Base-by-base conservation (phyloP, 1,140 invertebrate genomes). In the Mizuhopecten yessoensis region DNA sequence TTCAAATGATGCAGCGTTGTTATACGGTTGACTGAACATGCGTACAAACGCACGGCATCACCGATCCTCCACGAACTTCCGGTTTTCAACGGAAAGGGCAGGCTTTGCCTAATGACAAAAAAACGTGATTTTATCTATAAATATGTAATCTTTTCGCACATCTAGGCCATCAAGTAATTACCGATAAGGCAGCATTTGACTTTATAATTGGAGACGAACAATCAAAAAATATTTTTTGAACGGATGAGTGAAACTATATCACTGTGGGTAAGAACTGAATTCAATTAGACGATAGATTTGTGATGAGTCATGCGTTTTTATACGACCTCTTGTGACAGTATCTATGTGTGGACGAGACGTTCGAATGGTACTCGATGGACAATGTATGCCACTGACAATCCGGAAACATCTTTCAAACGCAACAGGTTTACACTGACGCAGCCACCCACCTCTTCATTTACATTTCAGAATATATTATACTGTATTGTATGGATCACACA, bases 161-260 rank as follows among this genome's bases (percentile, higher is more conserved):
- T 75, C 57, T n/a, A n/a, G 2, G 57, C 29, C 57, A 29, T 75
- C n/a, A 75, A 75, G n/a, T 75, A 75, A 75, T 75, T 75, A 75
- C 17, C n/a, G 57, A 75, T 75, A 75, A 29, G 57, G 36, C 29
- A n/a, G 5, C 23, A 29, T 75, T 75, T 75, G 57, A 29, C 57
- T 75, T 29, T 75, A 75, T 75, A 29, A 75, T 75, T 17, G 57
- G 2, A 17, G 57, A 3, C 11, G 29, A 9, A n/a, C n/a, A n/a
- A 75, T 29, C 57, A 29, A 75, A 75, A 49, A 75, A 29, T 75
- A 75, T 75, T 75, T 75, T 29, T 5, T 39, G 5, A n/a, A 39
- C 11, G 57, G 17, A 75, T 75, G 57, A 29, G 57, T 75, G 57
- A 29, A 75, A 75, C 29, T 7, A 75, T 75, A 29, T 75, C n/a